Base-by-base conservation (phyloP, 2,888 invertebrate species). In the Tenthredo livida region DNA sequence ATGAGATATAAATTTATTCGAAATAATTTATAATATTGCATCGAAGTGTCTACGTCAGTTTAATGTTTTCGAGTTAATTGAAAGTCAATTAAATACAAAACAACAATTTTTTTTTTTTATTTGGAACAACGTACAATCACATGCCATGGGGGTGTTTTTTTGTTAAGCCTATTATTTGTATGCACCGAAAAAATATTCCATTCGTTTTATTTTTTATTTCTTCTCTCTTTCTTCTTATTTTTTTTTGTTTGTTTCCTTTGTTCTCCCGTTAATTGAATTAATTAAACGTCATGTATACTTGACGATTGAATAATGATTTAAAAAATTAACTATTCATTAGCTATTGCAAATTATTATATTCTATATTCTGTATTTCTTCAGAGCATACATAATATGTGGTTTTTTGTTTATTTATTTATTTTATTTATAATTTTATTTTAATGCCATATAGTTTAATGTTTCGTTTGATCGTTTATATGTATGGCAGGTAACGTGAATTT, bases 61-160 rank as follows among this genome's bases (percentile, higher is more conserved):
- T 73, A 73, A 25, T 43, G 6, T 54, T 7, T 73, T 73, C 43
- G 10, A 73, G 21, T 73, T 73, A n/a, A 73, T 73, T 73, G 12
- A 73, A n/a, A 73, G 73, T 43, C 43, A 25, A 43, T 73, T 80
- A 37, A 90, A 91, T 90, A 91, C 87, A 91, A 91, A 91, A 91
- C 91, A 91, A 91, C 91, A 91, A 91, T 91, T 88, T 89, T 86
- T 91, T 91, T 91, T 67, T 29, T 67, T 67, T 91, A 91, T 91
- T 91, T 89, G 88, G 90, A 91, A 90, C 89, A 90, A 91, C 90
- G 89, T 91, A 91, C 90, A 91, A 88, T 90, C 89, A 91, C 88
- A 88, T 90, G 87, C 86, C 84, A 84, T 70, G 29, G 70, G 70
- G 70, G 17, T 33, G 3, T 33, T 17, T 67, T 12, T 67, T 67